Conservation (phyloP, 2,888 invertebrate species). For the Lithodes maja region DNA sequence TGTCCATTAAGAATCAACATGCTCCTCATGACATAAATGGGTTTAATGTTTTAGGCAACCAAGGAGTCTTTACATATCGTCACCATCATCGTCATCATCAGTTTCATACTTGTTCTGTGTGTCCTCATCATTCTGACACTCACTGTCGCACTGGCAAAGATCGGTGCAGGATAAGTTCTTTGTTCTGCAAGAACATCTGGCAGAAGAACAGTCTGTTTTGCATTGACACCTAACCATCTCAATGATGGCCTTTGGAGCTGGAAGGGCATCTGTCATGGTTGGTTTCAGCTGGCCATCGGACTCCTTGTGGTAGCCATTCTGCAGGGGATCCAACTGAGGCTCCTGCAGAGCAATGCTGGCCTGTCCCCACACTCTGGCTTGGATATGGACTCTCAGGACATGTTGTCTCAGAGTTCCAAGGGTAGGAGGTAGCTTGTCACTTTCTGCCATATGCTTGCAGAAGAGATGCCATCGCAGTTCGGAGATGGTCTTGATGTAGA, state of each 20-base stretch:
- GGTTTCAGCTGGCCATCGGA: conserved; percentile 38
- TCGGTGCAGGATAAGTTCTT: conserved; percentile 42
- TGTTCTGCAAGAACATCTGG: conserved; percentile 45
- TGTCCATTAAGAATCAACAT: conserved; percentile 23
- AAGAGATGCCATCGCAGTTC: conserved; percentile 41
- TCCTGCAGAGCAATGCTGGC: conserved; percentile 41
- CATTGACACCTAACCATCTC: conserved; percentile 42
- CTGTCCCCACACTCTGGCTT: conserved; percentile 39
- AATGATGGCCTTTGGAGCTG: conserved; percentile 45
- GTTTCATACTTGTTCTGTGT: conserved; percentile 49
- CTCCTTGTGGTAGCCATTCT: conserved; percentile 41
- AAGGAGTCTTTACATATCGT: conserved; percentile 43
- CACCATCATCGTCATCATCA: conserved; percentile 47
- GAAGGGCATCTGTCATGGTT: conserved; percentile 32
- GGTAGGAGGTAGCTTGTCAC: conserved; percentile 26
- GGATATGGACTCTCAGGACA: conserved; percentile 42
- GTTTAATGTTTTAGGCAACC: conserved; percentile 43
- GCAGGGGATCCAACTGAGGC: conserved; percentile 36
- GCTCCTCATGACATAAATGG: conserved; percentile 39
- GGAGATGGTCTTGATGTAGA: conserved; percentile 33
- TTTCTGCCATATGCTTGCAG: conserved; percentile 45
- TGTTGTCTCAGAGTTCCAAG: conserved; percentile 36
- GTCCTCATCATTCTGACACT: conserved; percentile 54
- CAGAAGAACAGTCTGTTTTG: conserved; percentile 53
- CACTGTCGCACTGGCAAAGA: conserved; percentile 48